These are phyloP conservation scores for Blastobasis adustella DNA, from an alignment of 2,888 invertebrate genomes.

Conservation along the genomic window DNA sequence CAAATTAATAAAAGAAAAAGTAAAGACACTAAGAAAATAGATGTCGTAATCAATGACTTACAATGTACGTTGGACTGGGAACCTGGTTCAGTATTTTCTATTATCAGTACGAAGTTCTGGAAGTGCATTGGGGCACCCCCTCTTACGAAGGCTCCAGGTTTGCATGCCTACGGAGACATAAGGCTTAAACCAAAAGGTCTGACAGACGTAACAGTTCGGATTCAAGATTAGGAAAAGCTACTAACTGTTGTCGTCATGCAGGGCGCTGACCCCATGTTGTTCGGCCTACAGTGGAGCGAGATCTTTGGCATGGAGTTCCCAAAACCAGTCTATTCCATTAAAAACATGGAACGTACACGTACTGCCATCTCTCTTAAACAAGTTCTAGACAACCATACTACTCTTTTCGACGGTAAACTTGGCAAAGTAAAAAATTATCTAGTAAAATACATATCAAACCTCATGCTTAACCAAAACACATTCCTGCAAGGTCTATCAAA, in stretches of 20 bases:
- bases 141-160: not conserved
- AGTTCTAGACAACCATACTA: not conserved
- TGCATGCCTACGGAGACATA: not conserved
- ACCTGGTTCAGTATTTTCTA: not conserved
- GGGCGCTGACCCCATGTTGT: constrained; percentile 7
- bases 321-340: constrained; percentile 6
- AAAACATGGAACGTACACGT: not conserved
- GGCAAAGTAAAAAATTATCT: constrained; percentile 5
- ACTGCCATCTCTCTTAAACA: not conserved
- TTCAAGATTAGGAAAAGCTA: constrained; percentile 1
- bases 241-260: constrained; percentile 6
- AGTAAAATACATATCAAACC: not conserved
- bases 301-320: constrained; percentile 6
- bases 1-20: no score
- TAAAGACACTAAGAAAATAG: not conserved
- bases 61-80: not conserved
- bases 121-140: not conserved
- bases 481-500: not conserved
- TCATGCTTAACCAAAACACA: not conserved
- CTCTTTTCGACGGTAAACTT: constrained; percentile 7
- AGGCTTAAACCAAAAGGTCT: constrained; percentile 3
- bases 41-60: not conserved
- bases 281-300: constrained; percentile 10
- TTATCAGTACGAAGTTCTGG: not conserved
- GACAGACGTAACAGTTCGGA: constrained; percentile 4